phyloP scores from a whole-genome alignment of 2,113 vertebrate species.

The Cephalopterus ornatus region DNA sequence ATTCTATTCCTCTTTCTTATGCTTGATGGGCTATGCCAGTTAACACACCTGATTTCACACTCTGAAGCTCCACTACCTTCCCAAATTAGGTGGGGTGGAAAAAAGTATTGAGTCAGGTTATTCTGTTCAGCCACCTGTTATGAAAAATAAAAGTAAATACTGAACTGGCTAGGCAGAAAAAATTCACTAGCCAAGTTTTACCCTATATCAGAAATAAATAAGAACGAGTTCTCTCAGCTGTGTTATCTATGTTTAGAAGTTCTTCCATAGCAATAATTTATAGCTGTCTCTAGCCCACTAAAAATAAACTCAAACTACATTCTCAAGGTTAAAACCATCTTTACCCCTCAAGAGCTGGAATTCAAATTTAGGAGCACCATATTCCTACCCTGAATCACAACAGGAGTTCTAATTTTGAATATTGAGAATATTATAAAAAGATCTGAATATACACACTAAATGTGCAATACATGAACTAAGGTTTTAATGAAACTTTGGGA shows the following conservation, averaged over 20 bases:
- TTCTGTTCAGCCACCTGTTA: slow-evolving; percentile 16
- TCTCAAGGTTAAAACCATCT: neutral
- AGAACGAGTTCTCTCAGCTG: neutral
- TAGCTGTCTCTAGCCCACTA: neutral
- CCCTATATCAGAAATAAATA: neutral
- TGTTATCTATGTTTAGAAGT: neutral
- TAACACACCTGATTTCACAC: neutral
- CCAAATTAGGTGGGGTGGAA: neutral
- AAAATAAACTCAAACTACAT: neutral
- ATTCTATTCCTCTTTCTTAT: neutral
- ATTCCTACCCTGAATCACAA: neutral
- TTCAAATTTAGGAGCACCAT: neutral
- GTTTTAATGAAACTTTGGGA: neutral
- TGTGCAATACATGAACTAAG: neutral
- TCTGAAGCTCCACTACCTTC: neutral
- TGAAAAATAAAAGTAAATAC: neutral
- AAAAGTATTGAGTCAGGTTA: neutral
- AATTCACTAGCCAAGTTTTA: neutral
- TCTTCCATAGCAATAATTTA: neutral
- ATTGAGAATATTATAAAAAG: neutral
- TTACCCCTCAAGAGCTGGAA: neutral
- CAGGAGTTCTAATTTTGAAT: neutral
- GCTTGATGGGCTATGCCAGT: neutral
- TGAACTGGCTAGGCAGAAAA: neutral
- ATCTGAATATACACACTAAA: neutral